Percentiles rank a stretch among this genome's conserved stretches.
Evolutionary conservation across 2,888 invertebrate species (phyloP).

Genomic region (Acronicta leporina): DNA sequence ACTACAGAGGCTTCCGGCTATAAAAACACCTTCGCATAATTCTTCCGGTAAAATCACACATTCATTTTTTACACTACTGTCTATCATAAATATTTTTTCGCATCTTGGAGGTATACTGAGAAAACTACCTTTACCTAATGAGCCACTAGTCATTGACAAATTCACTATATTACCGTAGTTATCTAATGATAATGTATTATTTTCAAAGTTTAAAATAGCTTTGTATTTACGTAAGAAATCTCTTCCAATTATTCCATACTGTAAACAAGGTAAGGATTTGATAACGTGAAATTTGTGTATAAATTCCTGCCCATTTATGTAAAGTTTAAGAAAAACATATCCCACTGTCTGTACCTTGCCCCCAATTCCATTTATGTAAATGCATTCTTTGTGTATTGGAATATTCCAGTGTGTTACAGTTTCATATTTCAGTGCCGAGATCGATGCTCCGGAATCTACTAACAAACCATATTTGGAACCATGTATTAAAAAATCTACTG

Average conservation of each 20-base stretch:
- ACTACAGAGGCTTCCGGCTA: too few species aligned
- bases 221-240: constrained; percentile 8
- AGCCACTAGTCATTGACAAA: background rate
- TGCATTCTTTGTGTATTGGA: background rate
- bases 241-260: background rate
- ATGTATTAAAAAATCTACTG: background rate
- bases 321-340: background rate
- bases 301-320: background rate
- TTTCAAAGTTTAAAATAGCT: constrained; percentile 10
- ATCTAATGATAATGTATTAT: constrained; percentile 4
- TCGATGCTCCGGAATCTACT: constrained; percentile 3
- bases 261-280: constrained; percentile 1
- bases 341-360: background rate
- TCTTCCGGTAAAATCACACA: background rate
- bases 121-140: background rate
- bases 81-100: background rate
- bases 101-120: background rate
- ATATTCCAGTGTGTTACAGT: background rate
- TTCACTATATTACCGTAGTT: too few species aligned
- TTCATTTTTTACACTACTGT: background rate
- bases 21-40: constrained; percentile 5
- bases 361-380: constrained; percentile 3
- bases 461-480: background rate
- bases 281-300: constrained; percentile 6
- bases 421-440: background rate